Evolutionary conservation across 2,888 invertebrate genomes (phyloP).

Genomic region (Drosophila anceps): DNA sequence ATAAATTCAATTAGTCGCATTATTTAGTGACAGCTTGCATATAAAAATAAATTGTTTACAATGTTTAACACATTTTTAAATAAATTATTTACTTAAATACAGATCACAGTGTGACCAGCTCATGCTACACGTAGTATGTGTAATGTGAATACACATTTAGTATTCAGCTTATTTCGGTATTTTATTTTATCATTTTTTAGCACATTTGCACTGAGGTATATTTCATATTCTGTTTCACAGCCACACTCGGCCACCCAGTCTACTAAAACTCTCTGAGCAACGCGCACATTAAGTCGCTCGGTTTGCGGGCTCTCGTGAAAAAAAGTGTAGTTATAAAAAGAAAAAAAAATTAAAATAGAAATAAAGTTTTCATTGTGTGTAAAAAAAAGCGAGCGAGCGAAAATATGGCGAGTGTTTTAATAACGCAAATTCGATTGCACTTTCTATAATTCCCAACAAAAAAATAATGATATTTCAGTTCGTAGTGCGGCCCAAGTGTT

Average conservation of each 20-base stretch:
- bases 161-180: not conserved
- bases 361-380: constrained; percentile 47
- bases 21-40: not conserved
- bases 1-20: not conserved
- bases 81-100: not conserved
- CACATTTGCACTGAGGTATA: not conserved
- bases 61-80: not conserved
- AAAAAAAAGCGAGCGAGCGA: constrained; percentile 52
- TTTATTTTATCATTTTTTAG: not conserved
- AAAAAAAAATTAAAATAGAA: constrained; percentile 9
- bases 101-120: not conserved
- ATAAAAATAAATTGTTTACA: not conserved
- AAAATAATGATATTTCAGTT: constrained; percentile 19
- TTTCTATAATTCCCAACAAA: constrained; percentile 54
- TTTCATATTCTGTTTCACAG: not conserved
- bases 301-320: constrained; percentile 54
- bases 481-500: constrained; percentile 51
- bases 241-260: constrained; percentile 33
- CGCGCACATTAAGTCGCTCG: constrained; percentile 50
- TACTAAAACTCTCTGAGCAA: constrained; percentile 58
- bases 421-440: constrained; percentile 54
- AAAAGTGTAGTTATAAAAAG: too few species aligned
- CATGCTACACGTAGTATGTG: not conserved
- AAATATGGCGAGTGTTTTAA: constrained; percentile 69
- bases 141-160: too few species aligned